phyloP scores from a whole-genome alignment of 2,888 invertebrate species.

The Miltochrista miniata region DNA sequence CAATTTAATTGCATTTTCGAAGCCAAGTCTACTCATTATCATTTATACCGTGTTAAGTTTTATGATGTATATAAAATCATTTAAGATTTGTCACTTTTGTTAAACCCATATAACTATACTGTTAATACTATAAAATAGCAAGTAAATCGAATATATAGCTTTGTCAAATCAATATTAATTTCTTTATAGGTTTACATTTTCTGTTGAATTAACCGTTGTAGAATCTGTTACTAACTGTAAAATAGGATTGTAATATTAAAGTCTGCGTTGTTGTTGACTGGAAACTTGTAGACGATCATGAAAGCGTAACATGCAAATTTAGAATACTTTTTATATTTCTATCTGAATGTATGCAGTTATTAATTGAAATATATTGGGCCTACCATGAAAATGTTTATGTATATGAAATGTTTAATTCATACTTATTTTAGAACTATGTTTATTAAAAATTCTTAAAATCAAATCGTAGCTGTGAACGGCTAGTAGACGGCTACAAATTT shows the following conservation, averaged over 20 bases:
- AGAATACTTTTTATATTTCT: conserved; percentile 9
- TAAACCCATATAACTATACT: conserved; percentile 64
- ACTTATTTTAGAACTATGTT: too few species aligned
- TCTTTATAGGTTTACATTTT: conserved; percentile 51
- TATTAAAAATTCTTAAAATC: too few species aligned
- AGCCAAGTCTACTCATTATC: conserved; percentile 36
- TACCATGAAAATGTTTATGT: not conserved
- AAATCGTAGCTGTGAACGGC: too few species aligned
- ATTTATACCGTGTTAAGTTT: conserved; percentile 45
- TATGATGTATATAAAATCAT: conserved; percentile 71
- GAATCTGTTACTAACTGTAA: conserved; percentile 61
- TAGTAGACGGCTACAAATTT: too few species aligned
- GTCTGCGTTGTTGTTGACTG: conserved; percentile 44
- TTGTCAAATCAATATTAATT: conserved; percentile 50
- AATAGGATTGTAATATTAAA: conserved; percentile 58
- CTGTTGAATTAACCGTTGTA: conserved; percentile 62
- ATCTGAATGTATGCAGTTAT: conserved; percentile 19
- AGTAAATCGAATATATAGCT: conserved; percentile 62
- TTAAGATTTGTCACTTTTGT: conserved; percentile 64
- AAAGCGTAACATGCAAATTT: conserved; percentile 5
- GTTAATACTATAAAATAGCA: conserved; percentile 54
- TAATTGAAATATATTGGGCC: conserved; percentile 1
- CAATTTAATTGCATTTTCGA: conserved; percentile 50
- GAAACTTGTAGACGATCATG: conserved; percentile 16
- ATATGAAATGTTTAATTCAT: too few species aligned